phyloP scores from a whole-genome alignment of 2,888 invertebrate genomes.

The Urechis unicinctus region DNA sequence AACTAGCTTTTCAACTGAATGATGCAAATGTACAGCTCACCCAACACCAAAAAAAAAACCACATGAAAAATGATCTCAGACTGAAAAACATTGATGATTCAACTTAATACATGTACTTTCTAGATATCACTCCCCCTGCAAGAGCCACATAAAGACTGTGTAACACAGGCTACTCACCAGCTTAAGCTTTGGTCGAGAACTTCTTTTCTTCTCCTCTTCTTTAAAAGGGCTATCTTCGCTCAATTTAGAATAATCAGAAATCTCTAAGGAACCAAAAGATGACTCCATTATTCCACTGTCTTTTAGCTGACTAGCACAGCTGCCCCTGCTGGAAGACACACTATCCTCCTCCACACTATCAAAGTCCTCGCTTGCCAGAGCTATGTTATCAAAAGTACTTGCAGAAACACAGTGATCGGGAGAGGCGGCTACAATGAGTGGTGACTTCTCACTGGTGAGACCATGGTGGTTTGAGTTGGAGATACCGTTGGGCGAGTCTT shows the following conservation, averaged over 20 bases:
- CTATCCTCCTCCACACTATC: neutral
- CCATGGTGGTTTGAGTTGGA: no score
- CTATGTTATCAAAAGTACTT: conserved; percentile 9
- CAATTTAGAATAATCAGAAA: neutral
- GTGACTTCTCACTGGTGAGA: no score
- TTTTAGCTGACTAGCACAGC: neutral
- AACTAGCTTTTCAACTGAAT: no score
- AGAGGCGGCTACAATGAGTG: conserved; percentile 4
- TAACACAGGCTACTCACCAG: neutral
- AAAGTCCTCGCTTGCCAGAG: neutral
- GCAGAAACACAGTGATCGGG: neutral
- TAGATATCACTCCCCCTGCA: no score
- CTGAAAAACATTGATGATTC: no score
- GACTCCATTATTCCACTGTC: neutral
- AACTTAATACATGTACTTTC: no score
- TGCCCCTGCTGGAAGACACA: neutral
- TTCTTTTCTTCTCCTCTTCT: neutral
- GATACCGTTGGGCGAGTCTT: no score
- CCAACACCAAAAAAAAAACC: no score
- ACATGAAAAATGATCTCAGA: no score
- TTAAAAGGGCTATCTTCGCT: neutral
- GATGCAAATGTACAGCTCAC: no score
- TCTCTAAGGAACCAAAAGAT: neutral
- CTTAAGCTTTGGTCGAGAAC: neutral
- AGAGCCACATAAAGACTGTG: no score